phyloP scores from a whole-genome alignment of 2,888 invertebrate genomes.

The Conistra vaccinii region DNA sequence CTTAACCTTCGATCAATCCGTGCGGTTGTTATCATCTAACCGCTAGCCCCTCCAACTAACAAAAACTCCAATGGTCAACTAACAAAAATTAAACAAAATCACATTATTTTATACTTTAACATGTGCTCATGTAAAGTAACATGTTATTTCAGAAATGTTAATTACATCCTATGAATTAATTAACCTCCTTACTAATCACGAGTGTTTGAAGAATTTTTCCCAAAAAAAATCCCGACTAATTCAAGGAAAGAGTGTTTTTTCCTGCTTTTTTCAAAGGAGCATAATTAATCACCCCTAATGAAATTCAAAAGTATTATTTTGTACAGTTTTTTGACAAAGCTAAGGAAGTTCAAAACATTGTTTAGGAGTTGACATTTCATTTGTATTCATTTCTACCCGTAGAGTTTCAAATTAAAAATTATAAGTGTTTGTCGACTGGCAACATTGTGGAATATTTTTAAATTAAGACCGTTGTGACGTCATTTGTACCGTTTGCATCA shows the following conservation, averaged over 20 bases:
- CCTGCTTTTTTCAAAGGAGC: constrained; percentile 35
- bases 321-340: constrained; percentile 44
- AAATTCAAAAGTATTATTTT: constrained; percentile 56
- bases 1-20: no score
- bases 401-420: constrained; percentile 39
- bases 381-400: constrained; percentile 47
- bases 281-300: constrained; percentile 56
- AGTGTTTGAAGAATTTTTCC: constrained; percentile 36
- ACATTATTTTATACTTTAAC: not conserved
- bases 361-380: constrained; percentile 37
- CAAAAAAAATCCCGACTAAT: constrained; percentile 27
- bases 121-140: constrained; percentile 4
- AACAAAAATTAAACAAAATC: not conserved
- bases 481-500: constrained; percentile 30
- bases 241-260: constrained; percentile 38
- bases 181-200: constrained; percentile 49
- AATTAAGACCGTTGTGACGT: constrained; percentile 44
- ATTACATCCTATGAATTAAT: constrained; percentile 47
- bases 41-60: no score
- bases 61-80: not conserved
- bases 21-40: no score
- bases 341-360: constrained; percentile 53
- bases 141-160: constrained; percentile 46
- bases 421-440: constrained; percentile 41
- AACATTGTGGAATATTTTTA: constrained; percentile 46